These are phyloP conservation scores for Labrus mixtus DNA, from an alignment of 2,113 vertebrate species.

Conservation along the genomic window DNA sequence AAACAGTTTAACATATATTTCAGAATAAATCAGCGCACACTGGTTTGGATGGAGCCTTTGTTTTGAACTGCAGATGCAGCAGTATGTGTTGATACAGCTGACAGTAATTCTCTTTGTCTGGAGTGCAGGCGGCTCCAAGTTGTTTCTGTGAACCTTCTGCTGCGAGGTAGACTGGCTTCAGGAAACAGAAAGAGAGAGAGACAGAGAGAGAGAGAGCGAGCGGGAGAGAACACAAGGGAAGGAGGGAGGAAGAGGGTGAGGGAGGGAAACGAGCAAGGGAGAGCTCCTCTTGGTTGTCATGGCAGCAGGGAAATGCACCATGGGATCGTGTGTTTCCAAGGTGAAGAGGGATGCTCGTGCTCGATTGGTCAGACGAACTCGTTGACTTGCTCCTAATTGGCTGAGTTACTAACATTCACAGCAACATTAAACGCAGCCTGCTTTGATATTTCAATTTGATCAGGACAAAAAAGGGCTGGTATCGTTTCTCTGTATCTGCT, in stretches of 20 bases:
- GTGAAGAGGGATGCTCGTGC: conserved; percentile 74
- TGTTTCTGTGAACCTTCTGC: conserved; percentile 62
- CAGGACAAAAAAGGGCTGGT: conserved; percentile 50
- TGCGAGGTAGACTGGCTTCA: conserved; percentile 68
- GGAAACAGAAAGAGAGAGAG: conserved; percentile 48
- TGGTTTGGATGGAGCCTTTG: conserved; percentile 12
- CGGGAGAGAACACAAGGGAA: conserved; percentile 41
- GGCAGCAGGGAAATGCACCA: conserved; percentile 81
- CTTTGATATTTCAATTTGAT: conserved; percentile 63
- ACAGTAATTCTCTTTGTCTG: conserved; percentile 72
- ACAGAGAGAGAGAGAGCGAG: conserved; percentile 47
- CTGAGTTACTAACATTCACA: conserved; percentile 54
- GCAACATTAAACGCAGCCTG: conserved; percentile 49
- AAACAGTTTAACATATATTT: background rate
- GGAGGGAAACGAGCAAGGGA: conserved; percentile 58
- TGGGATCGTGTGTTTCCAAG: conserved; percentile 80
- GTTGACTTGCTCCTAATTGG: conserved; percentile 67
- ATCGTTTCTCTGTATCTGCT: conserved; percentile 35
- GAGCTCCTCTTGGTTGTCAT: conserved; percentile 79
- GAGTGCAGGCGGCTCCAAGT: conserved; percentile 60
- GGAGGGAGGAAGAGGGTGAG: conserved; percentile 32
- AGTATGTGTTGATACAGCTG: conserved; percentile 46
- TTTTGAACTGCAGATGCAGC: conserved; percentile 28
- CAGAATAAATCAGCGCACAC: background rate
- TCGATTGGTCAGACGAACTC: conserved; percentile 72